phyloP scores from a whole-genome alignment of 2,113 vertebrate genomes.

The Pitta sordida region DNA sequence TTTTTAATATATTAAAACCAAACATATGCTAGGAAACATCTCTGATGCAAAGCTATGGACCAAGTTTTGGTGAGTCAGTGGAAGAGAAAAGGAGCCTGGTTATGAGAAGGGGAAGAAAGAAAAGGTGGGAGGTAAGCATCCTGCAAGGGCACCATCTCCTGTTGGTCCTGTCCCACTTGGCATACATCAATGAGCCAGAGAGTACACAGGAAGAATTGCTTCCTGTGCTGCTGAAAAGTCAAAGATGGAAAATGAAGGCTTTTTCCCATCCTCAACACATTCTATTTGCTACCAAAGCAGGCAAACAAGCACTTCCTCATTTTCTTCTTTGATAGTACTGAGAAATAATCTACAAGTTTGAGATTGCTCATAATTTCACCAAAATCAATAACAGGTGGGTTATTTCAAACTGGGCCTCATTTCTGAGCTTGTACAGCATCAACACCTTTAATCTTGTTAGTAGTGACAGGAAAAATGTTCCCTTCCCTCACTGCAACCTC shows the following conservation, averaged over 20 bases:
- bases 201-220: neutral
- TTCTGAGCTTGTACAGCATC: slow-evolving; percentile 64
- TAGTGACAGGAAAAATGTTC: neutral
- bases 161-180: neutral
- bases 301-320: neutral
- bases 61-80: neutral
- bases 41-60: neutral
- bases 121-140: neutral
- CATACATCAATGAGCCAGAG: neutral
- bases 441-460: slow-evolving; percentile 55
- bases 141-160: rapidly evolving
- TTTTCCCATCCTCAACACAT: neutral
- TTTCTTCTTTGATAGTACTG: neutral
- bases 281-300: neutral
- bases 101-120: neutral
- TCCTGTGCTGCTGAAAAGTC: neutral
- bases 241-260: neutral
- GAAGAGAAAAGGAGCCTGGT: neutral
- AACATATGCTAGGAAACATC: neutral
- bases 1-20: slow-evolving; percentile 29
- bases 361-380: slow-evolving; percentile 16
- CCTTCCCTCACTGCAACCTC: slow-evolving; percentile 8
- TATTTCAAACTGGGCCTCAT: slow-evolving; percentile 56
- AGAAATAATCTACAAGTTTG: slow-evolving; percentile 46
- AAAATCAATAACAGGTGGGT: slow-evolving; percentile 55